Base-by-base conservation (phyloP, 2,797 vertebrate species). In the Gobionotothen gibberifrons region DNA sequence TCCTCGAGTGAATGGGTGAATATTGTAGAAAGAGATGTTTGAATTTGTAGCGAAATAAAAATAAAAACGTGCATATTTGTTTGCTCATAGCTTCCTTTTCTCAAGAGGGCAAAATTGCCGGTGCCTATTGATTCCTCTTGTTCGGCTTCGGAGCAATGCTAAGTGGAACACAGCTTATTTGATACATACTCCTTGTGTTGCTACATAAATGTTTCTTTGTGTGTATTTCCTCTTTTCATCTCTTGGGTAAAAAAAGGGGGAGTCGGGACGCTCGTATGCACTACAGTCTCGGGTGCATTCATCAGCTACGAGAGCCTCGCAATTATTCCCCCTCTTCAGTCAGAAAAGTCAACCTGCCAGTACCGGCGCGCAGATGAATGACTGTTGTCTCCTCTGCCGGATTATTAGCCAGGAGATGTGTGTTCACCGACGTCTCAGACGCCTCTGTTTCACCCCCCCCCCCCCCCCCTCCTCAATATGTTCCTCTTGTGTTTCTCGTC, bases 371-470 rank as follows among this genome's bases (percentile, higher is more conserved):
- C 75, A 89, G 89, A 92, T 90, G 89, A 92, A 92, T 91, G 89
- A 89, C 76, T 90, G 89, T 87, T 86, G 88, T 90, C 90, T 91
- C 84, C 77, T 85, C 84, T 54, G 72, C 78, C 43, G 69, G 83
- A 90, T 93, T 89, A 90, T 93, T 86, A 88, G 87, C 87, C 84
- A 84, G 82, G 84, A 91, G 89, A 91, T 82, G 79, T 77, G 78
- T 78, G 73, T 72, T 58, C 74, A 61, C 76, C 60, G 53, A 68
- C 59, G 62, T 72, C 71, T 79, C 44, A 51, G 71, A 71, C 54
- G 58, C 69, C 73, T 54, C 65, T 29, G 44, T 36, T 36, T 60
- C 39, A 46, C 68, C 52, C 51, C 61, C 5, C 10, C 6, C 15
- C 3, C n/a, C n/a, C n/a, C 61, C 5, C 10, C 6, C 15, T 3